Base-by-base conservation (phyloP, 1,140 invertebrate species). In the Telenomus remus region DNA sequence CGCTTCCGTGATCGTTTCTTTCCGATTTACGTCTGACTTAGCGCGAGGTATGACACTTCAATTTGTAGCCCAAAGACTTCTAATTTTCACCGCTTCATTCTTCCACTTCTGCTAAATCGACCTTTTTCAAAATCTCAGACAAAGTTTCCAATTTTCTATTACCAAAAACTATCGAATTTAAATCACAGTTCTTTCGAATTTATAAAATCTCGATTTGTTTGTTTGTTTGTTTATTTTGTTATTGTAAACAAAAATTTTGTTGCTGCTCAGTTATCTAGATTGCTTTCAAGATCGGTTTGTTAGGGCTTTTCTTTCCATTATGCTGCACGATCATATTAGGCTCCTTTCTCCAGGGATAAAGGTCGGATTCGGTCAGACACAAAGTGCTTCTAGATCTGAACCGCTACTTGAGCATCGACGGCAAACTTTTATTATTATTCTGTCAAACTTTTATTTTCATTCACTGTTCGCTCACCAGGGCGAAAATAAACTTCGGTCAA, bases 1-100 rank as follows among this genome's bases (percentile, higher is more conserved):
- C 54, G 35, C 42, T 68, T 70, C 53, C 57, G 51, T 66, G 37
- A 54, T 64, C 64, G 48, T 69, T 65, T 64, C 60, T 71, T 59
- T 66, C 57, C 68, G 57, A 43, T 72, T 69, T 16, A 60, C 69
- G 69, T 53, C 75, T 61, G 69, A 73, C 69, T 47, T 16, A n/a
- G 46, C 75, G 75, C 75, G 75, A 78, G 75, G 75, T 78, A 78
- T 72, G 75, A 13, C 27, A 74, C 34, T 70, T 55, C 33, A 50
- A 48, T 50, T 59, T 55, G 12, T 47, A 39, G 37, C n/a, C 37
- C 1, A 39, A 39, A 39, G 37, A 39, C 37, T 43, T 43, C 37
- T 39, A 19, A 50, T 42, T 10, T 59, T 50, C 35, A 34, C n/a
- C 37, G 57, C 57, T 60, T 60, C 6, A 12, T 34, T 34, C 47